These are phyloP conservation scores for Crypturellus undulatus DNA, from an alignment of 2,113 vertebrate genomes.

Conservation along the genomic window DNA sequence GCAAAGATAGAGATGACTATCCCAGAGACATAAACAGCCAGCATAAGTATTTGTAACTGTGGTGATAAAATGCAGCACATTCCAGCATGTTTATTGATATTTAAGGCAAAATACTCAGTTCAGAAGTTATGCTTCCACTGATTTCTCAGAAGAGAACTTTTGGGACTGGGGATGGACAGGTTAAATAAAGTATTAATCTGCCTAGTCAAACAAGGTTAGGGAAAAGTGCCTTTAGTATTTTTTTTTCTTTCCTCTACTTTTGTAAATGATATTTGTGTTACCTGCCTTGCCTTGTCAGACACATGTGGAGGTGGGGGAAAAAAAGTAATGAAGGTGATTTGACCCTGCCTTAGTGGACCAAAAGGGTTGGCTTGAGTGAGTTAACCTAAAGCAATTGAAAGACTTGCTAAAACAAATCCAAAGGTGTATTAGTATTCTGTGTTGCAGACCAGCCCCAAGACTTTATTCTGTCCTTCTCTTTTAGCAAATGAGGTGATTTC, in stretches of 20 bases:
- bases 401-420: accelerated
- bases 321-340: not conserved
- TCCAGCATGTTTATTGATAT: not conserved
- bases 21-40: not conserved
- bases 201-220: not conserved
- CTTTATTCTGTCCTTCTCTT: not conserved
- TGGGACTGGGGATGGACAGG: not conserved
- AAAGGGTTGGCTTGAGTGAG: not conserved
- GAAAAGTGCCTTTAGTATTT: not conserved
- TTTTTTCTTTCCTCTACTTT: not conserved
- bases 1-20: not conserved
- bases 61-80: not conserved
- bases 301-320: not conserved
- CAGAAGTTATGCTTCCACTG: not conserved
- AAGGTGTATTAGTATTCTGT: not conserved
- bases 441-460: not conserved
- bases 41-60: not conserved
- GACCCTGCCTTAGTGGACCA: not conserved
- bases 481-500: not conserved
- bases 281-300: not conserved
- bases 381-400: not conserved
- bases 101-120: not conserved
- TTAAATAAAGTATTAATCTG: not conserved
- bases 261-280: not conserved
- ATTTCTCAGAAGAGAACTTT: not conserved